A percentile compares a stretch with the other conserved stretches of the same genome.
These are phyloP conservation scores for Eupeodes luniger DNA, from an alignment of 2,888 invertebrate genomes.

Conservation along the genomic window DNA sequence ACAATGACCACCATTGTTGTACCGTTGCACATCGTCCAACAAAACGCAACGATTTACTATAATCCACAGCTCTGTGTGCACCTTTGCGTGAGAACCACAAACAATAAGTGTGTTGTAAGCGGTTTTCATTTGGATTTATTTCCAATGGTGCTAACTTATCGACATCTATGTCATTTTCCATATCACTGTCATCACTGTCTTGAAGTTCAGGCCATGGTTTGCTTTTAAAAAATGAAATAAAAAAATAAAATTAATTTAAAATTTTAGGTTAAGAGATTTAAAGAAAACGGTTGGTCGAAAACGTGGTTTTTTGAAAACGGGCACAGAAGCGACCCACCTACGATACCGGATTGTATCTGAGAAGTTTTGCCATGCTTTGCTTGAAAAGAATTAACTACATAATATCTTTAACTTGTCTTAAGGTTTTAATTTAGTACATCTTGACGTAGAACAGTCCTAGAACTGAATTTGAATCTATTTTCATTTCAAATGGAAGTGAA, in stretches of 20 bases:
- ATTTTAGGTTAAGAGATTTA: neutral
- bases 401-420: too few relatives aligned
- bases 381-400: too few relatives aligned
- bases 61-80: constrained; percentile 83
- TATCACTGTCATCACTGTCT: constrained; percentile 88
- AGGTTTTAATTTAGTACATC: too few relatives aligned
- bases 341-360: too few relatives aligned
- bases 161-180: constrained; percentile 86
- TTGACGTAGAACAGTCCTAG: too few relatives aligned
- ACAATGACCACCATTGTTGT: constrained; percentile 99
- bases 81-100: constrained; percentile 92
- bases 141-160: constrained; percentile 87
- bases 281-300: too few relatives aligned
- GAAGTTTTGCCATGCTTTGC: too few relatives aligned
- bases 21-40: constrained; percentile 95
- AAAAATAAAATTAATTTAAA: neutral
- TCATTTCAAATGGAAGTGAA: too few relatives aligned
- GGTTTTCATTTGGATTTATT: constrained; percentile 94
- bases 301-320: too few relatives aligned
- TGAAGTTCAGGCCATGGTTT: constrained; percentile 82
- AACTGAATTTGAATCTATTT: too few relatives aligned
- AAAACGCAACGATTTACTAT: constrained; percentile 89
- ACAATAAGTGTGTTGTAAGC: constrained; percentile 96
- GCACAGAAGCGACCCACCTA: too few relatives aligned
- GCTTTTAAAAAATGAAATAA: constrained; percentile 67